Conservation (phyloP, 64 coral and sea anemone genomes). For the Dendronephthya gigantea region DNA sequence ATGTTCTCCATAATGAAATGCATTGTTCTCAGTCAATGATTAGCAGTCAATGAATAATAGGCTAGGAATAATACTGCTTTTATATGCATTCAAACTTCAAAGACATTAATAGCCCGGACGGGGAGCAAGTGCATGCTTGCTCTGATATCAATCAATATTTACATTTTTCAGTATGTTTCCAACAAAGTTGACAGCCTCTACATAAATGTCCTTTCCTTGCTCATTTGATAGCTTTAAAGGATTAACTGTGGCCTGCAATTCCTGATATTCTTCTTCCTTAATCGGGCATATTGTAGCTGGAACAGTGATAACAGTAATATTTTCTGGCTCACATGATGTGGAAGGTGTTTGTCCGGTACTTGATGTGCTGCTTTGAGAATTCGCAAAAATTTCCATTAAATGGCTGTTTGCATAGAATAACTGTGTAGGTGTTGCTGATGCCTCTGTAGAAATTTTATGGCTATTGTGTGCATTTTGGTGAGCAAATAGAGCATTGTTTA, state of each 20-base stretch:
- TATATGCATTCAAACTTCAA: too few relatives aligned
- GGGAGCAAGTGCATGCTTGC: too few relatives aligned
- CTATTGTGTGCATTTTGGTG: not conserved
- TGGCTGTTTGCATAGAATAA: not conserved
- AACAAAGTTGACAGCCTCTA: not conserved
- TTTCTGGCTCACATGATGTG: not conserved
- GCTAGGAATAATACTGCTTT: too few relatives aligned
- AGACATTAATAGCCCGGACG: too few relatives aligned
- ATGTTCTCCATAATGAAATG: too few relatives aligned
- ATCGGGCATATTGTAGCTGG: not conserved
- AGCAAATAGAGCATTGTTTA: not conserved
- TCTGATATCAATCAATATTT: too few relatives aligned
- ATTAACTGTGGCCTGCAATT: not conserved
- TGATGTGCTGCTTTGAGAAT: not conserved
- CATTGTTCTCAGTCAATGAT: too few relatives aligned
- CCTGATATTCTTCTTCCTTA: not conserved
- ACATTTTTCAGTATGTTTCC: not conserved
- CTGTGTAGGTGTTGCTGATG: not conserved
- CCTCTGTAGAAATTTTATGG: conserved; percentile 7
- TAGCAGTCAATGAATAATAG: too few relatives aligned
- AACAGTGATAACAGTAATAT: not conserved
- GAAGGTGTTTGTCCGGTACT: not conserved
- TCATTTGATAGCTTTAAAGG: not conserved
- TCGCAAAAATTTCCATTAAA: too few relatives aligned
- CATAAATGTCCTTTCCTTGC: not conserved